These are phyloP conservation scores for Polypedilum vanderplanki DNA, from an alignment of 1,140 invertebrate species.

Conservation along the genomic window DNA sequence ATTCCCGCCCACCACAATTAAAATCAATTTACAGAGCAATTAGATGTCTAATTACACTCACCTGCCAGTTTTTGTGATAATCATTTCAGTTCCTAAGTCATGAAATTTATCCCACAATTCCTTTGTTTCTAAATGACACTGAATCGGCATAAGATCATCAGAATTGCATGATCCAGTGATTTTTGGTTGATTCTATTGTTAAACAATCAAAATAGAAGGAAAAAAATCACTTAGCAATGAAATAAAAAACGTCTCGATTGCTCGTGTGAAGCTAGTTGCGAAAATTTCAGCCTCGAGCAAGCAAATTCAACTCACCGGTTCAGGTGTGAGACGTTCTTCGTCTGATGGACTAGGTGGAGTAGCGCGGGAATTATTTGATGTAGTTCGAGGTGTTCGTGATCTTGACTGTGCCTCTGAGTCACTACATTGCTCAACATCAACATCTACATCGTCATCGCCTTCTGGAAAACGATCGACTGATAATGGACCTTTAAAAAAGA, in stretches of 20 bases:
- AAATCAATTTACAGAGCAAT: not conserved
- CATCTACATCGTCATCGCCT: conserved; percentile 46
- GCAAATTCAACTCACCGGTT: conserved; percentile 33
- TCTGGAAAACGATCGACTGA: conserved; percentile 38
- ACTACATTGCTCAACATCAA: conserved; percentile 53
- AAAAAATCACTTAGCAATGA: not conserved
- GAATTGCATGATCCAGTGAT: conserved; percentile 62
- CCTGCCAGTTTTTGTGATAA: conserved; percentile 97
- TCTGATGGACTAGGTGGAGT: conserved; percentile 42
- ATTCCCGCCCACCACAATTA: not conserved
- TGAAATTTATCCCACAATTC: conserved; percentile 93
- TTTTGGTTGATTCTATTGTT: conserved; percentile 39
- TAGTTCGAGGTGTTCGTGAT: conserved; percentile 32
- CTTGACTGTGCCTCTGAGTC: conserved; percentile 41
- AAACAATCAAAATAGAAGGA: not conserved
- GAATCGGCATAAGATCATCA: conserved; percentile 76
- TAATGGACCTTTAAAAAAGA: conserved; percentile 40
- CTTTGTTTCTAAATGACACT: conserved; percentile 89
- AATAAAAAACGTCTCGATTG: too few species aligned
- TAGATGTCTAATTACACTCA: conserved; percentile 46
- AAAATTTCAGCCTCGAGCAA: not conserved
- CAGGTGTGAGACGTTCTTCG: conserved; percentile 41
- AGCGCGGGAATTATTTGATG: conserved; percentile 36
- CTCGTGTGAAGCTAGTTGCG: not conserved
- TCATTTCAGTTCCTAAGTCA: conserved; percentile 93